Conservation (phyloP, 2,888 invertebrate species). For the Odontocolon sp. region DNA sequence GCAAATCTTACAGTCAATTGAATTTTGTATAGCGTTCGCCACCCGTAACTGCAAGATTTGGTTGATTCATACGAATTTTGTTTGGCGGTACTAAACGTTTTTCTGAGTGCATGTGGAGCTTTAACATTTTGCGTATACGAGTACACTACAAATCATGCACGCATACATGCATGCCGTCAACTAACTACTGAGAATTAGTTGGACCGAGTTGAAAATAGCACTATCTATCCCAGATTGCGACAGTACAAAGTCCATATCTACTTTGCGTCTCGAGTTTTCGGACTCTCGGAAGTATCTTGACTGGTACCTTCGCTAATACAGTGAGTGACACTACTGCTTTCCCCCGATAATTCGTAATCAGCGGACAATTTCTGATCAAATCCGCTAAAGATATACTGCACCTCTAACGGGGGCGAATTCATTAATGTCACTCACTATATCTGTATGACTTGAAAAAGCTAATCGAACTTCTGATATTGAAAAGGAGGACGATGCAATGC, state of each 20-base stretch:
- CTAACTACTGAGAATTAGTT: too few species aligned
- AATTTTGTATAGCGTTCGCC: neutral
- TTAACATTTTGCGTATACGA: neutral
- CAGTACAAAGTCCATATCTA: slow-evolving; percentile 71
- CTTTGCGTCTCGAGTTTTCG: slow-evolving; percentile 45
- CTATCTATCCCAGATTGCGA: slow-evolving; percentile 43
- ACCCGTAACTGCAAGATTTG: slow-evolving; percentile 7
- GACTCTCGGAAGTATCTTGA: neutral
- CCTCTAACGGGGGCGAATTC: too few species aligned
- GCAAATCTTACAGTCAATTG: neutral
- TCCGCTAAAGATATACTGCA: too few species aligned
- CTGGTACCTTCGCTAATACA: too few species aligned
- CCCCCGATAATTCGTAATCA: too few species aligned
- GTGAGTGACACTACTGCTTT: neutral
- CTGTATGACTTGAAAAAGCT: too few species aligned
- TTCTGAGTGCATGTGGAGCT: neutral
- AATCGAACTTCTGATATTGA: slow-evolving; percentile 6
- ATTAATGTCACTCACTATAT: too few species aligned
- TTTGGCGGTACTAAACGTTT: neutral
- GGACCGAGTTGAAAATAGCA: neutral
- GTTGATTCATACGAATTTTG: neutral
- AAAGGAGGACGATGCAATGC: neutral
- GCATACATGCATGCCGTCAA: neutral
- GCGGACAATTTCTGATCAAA: too few species aligned
- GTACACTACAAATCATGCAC: slow-evolving; percentile 8